Evolutionary conservation across 2,113 vertebrate genomes (phyloP).

Genomic region (Rattus norvegicus): DNA sequence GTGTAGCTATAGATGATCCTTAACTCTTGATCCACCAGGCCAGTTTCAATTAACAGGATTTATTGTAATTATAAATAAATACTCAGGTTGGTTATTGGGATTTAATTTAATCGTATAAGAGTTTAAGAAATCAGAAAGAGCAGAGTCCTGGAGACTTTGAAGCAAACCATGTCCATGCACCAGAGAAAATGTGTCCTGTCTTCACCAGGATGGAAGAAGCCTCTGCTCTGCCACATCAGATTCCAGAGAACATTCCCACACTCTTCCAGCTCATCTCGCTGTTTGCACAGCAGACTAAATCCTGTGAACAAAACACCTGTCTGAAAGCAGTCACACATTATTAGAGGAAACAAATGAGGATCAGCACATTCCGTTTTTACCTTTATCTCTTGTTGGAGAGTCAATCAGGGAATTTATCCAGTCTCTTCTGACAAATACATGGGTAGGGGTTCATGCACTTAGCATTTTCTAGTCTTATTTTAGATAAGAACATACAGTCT

Average conservation of each 20-base stretch:
- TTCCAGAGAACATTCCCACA: not conserved
- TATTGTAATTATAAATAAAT: not conserved
- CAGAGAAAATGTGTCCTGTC: not conserved
- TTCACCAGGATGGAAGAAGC: not conserved
- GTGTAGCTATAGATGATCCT: no score
- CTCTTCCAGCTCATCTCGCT: not conserved
- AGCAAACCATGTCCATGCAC: not conserved
- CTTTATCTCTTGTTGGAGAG: not conserved
- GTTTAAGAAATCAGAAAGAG: not conserved
- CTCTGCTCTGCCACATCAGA: not conserved
- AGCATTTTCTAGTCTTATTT: not conserved
- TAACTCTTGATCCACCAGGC: no score
- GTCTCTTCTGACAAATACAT: not conserved
- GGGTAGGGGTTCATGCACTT: rapidly evolving
- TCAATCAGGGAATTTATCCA: not conserved
- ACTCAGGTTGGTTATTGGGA: not conserved
- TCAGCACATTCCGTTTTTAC: not conserved
- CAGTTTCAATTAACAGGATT: not conserved
- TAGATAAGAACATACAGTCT: constrained; percentile 39
- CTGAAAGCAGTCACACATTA: not conserved
- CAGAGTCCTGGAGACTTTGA: not conserved
- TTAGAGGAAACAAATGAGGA: not conserved
- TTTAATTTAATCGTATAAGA: not conserved
- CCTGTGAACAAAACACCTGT: not conserved
- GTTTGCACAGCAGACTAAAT: not conserved